Conservation (phyloP, 1,140 invertebrate species). For the Vanessa tameamea region DNA sequence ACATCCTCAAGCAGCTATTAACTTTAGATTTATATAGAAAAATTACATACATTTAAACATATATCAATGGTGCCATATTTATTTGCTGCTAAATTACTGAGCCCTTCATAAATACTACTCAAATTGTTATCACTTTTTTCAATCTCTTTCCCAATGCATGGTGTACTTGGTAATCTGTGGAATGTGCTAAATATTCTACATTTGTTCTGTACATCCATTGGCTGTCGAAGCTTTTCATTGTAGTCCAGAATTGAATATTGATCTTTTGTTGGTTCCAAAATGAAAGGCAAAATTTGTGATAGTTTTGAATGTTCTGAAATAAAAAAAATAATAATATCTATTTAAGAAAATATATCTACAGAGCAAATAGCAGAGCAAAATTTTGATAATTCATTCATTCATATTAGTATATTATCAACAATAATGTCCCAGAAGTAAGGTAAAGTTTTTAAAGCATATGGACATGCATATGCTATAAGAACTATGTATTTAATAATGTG, state of each 20-base stretch:
- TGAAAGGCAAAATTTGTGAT: constrained; percentile 46
- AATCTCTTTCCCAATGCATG: constrained; percentile 23
- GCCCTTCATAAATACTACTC: constrained; percentile 51
- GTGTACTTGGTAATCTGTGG: constrained; percentile 51
- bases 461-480: too few relatives aligned
- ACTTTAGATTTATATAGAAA: background rate
- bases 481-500: too few relatives aligned
- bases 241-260: constrained; percentile 58
- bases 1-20: too few relatives aligned
- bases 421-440: too few relatives aligned
- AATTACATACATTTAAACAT: constrained; percentile 52
- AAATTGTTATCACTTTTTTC: constrained; percentile 39
- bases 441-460: too few relatives aligned
- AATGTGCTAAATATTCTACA: constrained; percentile 62
- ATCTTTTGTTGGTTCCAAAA: constrained; percentile 47
- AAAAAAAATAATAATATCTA: background rate
- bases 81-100: constrained; percentile 33
- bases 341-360: too few relatives aligned
- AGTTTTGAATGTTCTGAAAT: constrained; percentile 55
- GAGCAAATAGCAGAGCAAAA: too few relatives aligned
- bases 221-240: constrained; percentile 59
- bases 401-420: too few relatives aligned
- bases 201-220: constrained; percentile 44
- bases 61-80: constrained; percentile 25
- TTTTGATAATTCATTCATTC: too few relatives aligned